A percentile compares a stretch with the other conserved stretches of the same genome.
Evolutionary conservation across 2,888 invertebrate species (phyloP).

Genomic region (Mythimna pallens): DNA sequence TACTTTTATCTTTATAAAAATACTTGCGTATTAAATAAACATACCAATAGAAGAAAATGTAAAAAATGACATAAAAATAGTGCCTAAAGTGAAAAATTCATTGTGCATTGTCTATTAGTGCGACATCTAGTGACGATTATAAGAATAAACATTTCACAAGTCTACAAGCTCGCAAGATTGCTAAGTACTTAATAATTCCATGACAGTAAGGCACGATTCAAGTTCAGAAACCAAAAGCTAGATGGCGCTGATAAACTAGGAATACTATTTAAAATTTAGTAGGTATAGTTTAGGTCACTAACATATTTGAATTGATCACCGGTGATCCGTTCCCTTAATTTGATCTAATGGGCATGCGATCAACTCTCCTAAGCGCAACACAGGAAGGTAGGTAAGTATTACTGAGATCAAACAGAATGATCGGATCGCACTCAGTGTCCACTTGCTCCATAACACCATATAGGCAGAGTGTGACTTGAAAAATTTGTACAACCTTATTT

Average conservation of each 20-base stretch:
- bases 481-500: not conserved
- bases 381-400: too few relatives aligned
- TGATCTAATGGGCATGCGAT: too few relatives aligned
- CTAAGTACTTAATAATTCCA: not conserved
- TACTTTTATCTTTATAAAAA: too few relatives aligned
- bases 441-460: not conserved
- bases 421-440: too few relatives aligned
- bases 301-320: too few relatives aligned
- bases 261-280: not conserved
- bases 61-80: not conserved
- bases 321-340: not conserved
- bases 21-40: too few relatives aligned
- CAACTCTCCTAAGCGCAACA: too few relatives aligned
- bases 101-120: not conserved
- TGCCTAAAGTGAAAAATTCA: not conserved
- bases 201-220: not conserved
- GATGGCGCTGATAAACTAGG: slow-evolving; percentile 1
- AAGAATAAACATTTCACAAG: not conserved
- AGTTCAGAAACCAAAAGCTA: not conserved
- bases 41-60: not conserved
- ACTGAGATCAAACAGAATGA: too few relatives aligned
- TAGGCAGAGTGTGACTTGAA: not conserved
- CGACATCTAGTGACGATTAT: slow-evolving; percentile 14
- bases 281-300: too few relatives aligned
- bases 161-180: not conserved